phyloP scores from a whole-genome alignment of 2,113 vertebrate genomes.

The Melanocharis versteri region DNA sequence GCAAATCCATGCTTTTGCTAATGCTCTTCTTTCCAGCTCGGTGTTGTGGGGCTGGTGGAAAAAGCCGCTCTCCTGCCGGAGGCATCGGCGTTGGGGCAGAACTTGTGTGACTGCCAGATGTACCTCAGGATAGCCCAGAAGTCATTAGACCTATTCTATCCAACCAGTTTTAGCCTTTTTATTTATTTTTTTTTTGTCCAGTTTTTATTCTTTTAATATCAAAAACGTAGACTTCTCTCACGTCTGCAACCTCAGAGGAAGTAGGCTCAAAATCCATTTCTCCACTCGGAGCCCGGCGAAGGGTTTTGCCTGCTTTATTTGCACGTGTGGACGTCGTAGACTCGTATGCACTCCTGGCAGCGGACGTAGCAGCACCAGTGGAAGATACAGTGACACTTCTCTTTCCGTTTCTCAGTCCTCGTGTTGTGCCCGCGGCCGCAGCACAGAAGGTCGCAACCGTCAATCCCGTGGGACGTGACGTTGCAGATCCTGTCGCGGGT shows the following conservation, averaged over 20 bases:
- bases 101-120: slow-evolving; percentile 22
- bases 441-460: slow-evolving; percentile 81
- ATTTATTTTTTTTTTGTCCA: background rate
- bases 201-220: slow-evolving; percentile 40
- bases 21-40: slow-evolving; percentile 5
- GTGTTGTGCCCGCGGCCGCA: slow-evolving; percentile 81
- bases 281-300: background rate
- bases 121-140: slow-evolving; percentile 17
- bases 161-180: slow-evolving; percentile 48
- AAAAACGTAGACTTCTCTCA: slow-evolving; percentile 46
- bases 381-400: slow-evolving; percentile 83
- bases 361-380: slow-evolving; percentile 86
- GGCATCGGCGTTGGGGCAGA: background rate
- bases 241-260: slow-evolving; percentile 43
- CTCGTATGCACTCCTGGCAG: slow-evolving; percentile 81
- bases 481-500: slow-evolving; percentile 81
- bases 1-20: slow-evolving; percentile 4
- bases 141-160: slow-evolving; percentile 63
- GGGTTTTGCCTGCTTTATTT: slow-evolving; percentile 63
- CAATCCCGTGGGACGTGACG: slow-evolving; percentile 80
- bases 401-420: slow-evolving; percentile 76
- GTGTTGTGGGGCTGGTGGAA: background rate
- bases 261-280: slow-evolving; percentile 32
- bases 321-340: slow-evolving; percentile 83
- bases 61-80: background rate